Evolutionary conservation across 2,797 vertebrate species (phyloP).

Genomic region (Gallinago nigripennis): DNA sequence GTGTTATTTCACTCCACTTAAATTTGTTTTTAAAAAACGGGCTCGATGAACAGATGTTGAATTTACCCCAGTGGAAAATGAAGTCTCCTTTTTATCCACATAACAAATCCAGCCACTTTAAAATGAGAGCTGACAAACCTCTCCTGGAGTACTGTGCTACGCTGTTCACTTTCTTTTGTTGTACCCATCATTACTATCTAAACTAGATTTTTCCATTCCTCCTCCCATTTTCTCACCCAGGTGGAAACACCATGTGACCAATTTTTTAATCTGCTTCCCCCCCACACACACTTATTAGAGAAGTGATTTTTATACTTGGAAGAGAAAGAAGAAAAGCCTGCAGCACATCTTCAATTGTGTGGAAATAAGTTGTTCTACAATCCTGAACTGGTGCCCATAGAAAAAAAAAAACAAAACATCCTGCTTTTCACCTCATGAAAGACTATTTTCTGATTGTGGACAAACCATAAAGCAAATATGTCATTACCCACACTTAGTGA

Average conservation of each 20-base stretch:
- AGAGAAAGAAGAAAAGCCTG: not conserved
- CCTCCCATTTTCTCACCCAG: not conserved
- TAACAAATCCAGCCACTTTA: not conserved
- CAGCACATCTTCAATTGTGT: not conserved
- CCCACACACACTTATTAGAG: not conserved
- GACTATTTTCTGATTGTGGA: not conserved
- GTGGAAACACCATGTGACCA: not conserved
- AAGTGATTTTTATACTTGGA: not conserved
- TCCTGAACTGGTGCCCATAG: not conserved
- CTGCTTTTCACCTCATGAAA: not conserved
- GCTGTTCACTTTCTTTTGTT: not conserved
- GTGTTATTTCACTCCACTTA: not conserved
- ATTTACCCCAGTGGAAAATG: not conserved
- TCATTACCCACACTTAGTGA: not conserved
- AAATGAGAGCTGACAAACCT: not conserved
- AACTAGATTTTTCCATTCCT: not conserved
- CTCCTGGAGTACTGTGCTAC: not conserved
- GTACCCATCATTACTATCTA: not conserved
- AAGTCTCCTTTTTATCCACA: not conserved
- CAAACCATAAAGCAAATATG: not conserved
- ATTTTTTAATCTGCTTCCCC: not conserved
- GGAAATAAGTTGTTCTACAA: not conserved
- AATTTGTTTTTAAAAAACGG: not conserved
- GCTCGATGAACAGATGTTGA: not conserved
- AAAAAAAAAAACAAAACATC: fast-evolving